These are phyloP conservation scores for Parotia lawesii DNA, from an alignment of 2,113 vertebrate species.

Conservation along the genomic window DNA sequence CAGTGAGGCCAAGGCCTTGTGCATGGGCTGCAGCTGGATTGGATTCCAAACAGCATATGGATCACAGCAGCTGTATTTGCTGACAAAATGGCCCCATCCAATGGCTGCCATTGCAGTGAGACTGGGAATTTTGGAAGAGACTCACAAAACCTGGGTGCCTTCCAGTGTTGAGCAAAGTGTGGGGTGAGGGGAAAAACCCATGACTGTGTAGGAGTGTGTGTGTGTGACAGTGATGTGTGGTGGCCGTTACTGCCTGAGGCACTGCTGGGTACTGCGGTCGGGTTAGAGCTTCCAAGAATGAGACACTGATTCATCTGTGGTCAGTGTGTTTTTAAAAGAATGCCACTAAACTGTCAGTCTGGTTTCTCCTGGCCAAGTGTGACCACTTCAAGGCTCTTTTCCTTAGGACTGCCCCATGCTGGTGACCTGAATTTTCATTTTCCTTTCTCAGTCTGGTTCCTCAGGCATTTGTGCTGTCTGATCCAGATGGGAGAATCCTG, in stretches of 20 bases:
- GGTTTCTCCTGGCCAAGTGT: neutral
- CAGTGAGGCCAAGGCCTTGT: neutral
- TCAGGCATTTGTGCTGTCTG: neutral
- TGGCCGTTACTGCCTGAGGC: neutral
- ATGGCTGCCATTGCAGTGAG: neutral
- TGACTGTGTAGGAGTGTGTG: neutral
- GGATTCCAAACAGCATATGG: neutral
- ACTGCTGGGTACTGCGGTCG: neutral
- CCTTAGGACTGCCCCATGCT: neutral
- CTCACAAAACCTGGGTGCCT: neutral
- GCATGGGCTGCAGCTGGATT: neutral
- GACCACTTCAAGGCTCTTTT: neutral
- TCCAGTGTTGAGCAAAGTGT: neutral
- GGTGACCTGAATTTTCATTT: neutral
- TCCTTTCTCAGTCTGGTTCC: neutral
- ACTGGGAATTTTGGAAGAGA: neutral
- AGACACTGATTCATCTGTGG: slow-evolving; percentile 37
- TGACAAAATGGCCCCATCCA: neutral
- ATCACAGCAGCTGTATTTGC: neutral
- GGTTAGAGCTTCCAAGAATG: neutral
- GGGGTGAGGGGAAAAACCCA: neutral
- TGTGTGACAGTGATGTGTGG: neutral
- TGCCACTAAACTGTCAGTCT: neutral
- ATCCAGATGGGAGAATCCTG: neutral
- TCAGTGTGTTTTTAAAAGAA: neutral